Evolutionary conservation across 2,113 vertebrate genomes (phyloP), one percentile per base, ranked within the genome.

Genomic region (Cephalopholis sonnerati): DNA sequence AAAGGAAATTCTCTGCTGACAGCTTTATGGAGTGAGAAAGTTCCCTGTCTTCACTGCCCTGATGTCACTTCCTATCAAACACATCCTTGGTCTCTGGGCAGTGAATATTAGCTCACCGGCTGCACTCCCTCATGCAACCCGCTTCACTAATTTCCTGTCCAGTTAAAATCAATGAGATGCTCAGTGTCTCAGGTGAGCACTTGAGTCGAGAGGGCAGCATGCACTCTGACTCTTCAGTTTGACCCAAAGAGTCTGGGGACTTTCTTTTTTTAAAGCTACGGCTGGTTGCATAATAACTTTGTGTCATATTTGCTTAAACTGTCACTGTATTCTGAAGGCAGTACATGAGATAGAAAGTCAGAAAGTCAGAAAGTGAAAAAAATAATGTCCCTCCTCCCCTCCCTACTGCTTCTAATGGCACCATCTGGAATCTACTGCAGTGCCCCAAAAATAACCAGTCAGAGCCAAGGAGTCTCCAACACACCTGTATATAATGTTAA

Each of bases 21-120:
- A 92, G 90, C 90, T 94, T 93, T 87, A 93, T 91, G 89, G 93
- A 91, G 84, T 81, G 89, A 92, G 88, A 92, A 89, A 87, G 91
- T 90, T 91, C 72, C 64, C 20, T 9, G 29, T 82, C 72, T 89
- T 89, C 84, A 82, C 77, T 84, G 77, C 83, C 81, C 80, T 78
- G 85, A 93, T 92, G 92, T 92, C 90, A 91, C 86, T 89, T 93
- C 85, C 79, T 88, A 90, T 92, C 84, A 90, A 73, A 88, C 51
- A 71, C 73, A 76, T 87, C 69, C 81, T 81, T 79, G 68, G 36
- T 90, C 54, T 80, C 61, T 57, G 50, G 77, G 50, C 58, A 78
- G 55, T 39, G 63, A 77, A 73, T 73, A 82, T 88, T 82, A 75
- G 66, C 69, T 61, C 7, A 0, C 62, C 55, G 71, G 67, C 74